Conservation (phyloP, 2,797 vertebrate genomes). For the Cirrhinus molitorella region DNA sequence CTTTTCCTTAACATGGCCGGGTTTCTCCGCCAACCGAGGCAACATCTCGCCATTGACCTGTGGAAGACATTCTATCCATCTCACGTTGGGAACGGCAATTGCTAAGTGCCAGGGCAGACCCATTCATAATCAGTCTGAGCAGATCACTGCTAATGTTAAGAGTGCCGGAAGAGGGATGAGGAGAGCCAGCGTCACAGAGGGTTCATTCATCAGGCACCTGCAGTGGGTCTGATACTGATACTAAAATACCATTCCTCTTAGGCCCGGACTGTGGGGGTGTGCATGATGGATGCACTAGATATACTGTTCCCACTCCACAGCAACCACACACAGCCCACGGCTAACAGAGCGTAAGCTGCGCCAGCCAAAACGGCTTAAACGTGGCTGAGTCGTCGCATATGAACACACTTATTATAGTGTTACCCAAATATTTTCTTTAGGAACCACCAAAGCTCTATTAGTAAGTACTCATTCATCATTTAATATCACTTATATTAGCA, state of each 20-base stretch:
- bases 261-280: conserved; percentile 46
- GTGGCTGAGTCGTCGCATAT: background rate
- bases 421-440: background rate
- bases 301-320: conserved; percentile 54
- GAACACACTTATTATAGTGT: background rate
- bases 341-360: background rate
- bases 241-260: conserved; percentile 56
- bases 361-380: background rate
- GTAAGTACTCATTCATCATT: background rate
- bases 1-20: conserved; percentile 42
- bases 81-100: conserved; percentile 41
- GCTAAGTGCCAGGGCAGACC: conserved; percentile 46
- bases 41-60: conserved; percentile 51
- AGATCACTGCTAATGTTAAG: conserved; percentile 63
- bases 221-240: conserved; percentile 55
- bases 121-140: conserved; percentile 60
- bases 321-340: conserved; percentile 45
- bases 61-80: conserved; percentile 55
- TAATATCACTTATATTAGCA: background rate
- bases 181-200: conserved; percentile 56
- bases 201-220: conserved; percentile 66
- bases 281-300: conserved; percentile 63
- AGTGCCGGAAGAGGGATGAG: conserved; percentile 58
- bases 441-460: background rate
- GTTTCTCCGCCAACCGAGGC: conserved; percentile 8